These are phyloP conservation scores for Mythimna lalbum DNA, from an alignment of 2,888 invertebrate species.

Conservation along the genomic window DNA sequence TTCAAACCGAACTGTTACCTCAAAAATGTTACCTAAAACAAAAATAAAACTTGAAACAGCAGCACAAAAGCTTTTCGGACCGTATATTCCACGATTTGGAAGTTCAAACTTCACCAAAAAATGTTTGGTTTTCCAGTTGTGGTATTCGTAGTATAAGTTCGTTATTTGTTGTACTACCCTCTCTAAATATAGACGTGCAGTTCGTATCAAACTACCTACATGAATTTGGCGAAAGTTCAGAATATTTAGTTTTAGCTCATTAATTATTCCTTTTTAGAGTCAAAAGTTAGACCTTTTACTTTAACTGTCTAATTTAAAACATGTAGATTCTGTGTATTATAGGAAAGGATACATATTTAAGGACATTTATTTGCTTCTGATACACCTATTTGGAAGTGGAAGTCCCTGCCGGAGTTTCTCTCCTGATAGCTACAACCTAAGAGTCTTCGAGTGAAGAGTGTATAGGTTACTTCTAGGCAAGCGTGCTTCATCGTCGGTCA, in stretches of 20 bases:
- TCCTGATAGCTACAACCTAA: no score
- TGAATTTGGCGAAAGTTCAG: constrained; percentile 1
- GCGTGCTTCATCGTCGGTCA: no score
- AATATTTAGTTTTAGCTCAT: constrained; percentile 4
- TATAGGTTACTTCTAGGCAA: no score
- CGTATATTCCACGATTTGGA: constrained; percentile 30
- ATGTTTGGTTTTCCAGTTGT: constrained; percentile 40
- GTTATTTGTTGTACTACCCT: constrained; percentile 22
- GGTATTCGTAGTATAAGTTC: constrained; percentile 39
- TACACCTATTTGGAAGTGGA: background rate
- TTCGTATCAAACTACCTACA: constrained; percentile 29
- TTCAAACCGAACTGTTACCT: constrained; percentile 11
- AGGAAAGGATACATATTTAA: background rate
- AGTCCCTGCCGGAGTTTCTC: no score
- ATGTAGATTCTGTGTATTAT: background rate
- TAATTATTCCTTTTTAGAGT: constrained; percentile 22
- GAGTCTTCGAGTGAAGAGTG: no score
- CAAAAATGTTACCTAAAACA: constrained; percentile 24
- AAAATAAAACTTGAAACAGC: constrained; percentile 41
- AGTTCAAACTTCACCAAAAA: constrained; percentile 22
- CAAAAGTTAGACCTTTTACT: background rate
- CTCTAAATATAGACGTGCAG: constrained; percentile 28
- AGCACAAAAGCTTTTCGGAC: constrained; percentile 29
- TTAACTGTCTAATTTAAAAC: background rate
- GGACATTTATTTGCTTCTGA: background rate